Percentiles rank a stretch among this genome's conserved stretches.
phyloP scores from a whole-genome alignment of 2,797 vertebrate genomes.

The Otolemur crassicaudatus region DNA sequence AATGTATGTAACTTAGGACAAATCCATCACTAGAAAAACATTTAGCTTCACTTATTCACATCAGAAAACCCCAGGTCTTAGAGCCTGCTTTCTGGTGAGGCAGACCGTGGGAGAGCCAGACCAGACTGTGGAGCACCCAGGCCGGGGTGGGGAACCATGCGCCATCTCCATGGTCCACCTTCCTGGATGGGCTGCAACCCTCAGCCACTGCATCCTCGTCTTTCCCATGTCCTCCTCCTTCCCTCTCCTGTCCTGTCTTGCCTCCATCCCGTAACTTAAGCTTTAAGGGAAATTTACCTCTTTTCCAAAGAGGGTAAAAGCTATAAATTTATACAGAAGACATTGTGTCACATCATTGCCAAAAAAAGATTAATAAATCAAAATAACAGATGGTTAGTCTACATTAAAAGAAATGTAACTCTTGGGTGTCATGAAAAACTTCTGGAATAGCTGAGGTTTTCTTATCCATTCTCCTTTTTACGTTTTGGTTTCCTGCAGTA shows the following conservation, averaged over 20 bases:
- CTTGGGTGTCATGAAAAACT: slow-evolving; percentile 54
- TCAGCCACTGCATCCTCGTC: not conserved
- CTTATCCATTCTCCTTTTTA: not conserved
- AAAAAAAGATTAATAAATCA: slow-evolving; percentile 63
- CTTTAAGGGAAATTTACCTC: slow-evolving; percentile 38
- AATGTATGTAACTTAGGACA: not conserved
- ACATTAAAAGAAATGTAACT: slow-evolving; percentile 58
- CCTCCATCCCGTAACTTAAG: slow-evolving; percentile 7
- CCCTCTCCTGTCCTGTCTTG: not conserved
- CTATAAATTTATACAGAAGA: slow-evolving; percentile 40
- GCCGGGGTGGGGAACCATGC: fast-evolving
- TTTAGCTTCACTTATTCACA: not conserved
- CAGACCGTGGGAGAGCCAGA: fast-evolving
- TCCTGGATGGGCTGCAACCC: fast-evolving
- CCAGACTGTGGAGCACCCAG: no score
- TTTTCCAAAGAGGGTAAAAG: slow-evolving; percentile 45
- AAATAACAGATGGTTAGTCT: slow-evolving; percentile 54
- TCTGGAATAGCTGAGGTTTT: slow-evolving; percentile 67
- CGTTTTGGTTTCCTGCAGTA: slow-evolving; percentile 52
- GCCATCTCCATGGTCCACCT: fast-evolving
- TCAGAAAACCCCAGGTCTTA: not conserved
- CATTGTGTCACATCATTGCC: slow-evolving; percentile 7
- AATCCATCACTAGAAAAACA: not conserved
- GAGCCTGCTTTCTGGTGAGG: not conserved
- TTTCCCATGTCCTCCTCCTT: not conserved